Percentiles rank a stretch among this genome's conserved stretches.
Evolutionary conservation across 2,113 vertebrate species (phyloP).

Genomic region (Ascaphus truei): DNA sequence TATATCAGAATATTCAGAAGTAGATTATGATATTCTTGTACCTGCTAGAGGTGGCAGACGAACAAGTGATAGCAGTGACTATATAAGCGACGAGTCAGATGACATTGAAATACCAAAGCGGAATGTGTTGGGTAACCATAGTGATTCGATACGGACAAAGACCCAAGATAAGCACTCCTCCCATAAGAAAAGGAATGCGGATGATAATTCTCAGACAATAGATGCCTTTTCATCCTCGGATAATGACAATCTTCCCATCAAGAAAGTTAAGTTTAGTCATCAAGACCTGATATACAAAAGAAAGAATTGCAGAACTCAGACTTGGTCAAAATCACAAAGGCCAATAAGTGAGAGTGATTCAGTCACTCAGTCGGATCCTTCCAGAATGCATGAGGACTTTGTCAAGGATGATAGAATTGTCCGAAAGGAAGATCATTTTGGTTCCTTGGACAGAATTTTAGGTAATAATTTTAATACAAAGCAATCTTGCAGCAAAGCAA

Average conservation of each 20-base stretch:
- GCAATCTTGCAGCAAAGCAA: too few species aligned
- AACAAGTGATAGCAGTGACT: constrained; percentile 36
- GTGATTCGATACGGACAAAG: neutral
- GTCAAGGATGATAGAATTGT: constrained; percentile 7
- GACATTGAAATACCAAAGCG: constrained; percentile 61
- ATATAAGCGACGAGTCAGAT: constrained; percentile 82
- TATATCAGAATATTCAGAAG: constrained; percentile 38
- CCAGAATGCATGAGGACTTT: neutral
- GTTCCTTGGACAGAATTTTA: constrained; percentile 66
- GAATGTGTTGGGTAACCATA: neutral
- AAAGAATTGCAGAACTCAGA: constrained; percentile 30
- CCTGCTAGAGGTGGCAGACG: neutral
- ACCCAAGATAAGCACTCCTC: neutral
- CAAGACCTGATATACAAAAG: constrained; percentile 27
- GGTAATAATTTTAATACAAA: constrained; percentile 72
- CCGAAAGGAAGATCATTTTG: constrained; percentile 32
- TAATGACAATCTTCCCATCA: constrained; percentile 53
- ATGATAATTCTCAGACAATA: constrained; percentile 55
- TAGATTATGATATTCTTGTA: constrained; percentile 24
- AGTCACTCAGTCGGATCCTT: neutral
- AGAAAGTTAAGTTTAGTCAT: constrained; percentile 39
- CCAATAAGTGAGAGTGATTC: constrained; percentile 19
- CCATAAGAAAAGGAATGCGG: neutral
- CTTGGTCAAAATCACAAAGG: constrained; percentile 25
- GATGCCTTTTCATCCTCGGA: constrained; percentile 77